Evolutionary conservation across 1,140 invertebrate species (phyloP).

Genomic region (Galleria mellonella): DNA sequence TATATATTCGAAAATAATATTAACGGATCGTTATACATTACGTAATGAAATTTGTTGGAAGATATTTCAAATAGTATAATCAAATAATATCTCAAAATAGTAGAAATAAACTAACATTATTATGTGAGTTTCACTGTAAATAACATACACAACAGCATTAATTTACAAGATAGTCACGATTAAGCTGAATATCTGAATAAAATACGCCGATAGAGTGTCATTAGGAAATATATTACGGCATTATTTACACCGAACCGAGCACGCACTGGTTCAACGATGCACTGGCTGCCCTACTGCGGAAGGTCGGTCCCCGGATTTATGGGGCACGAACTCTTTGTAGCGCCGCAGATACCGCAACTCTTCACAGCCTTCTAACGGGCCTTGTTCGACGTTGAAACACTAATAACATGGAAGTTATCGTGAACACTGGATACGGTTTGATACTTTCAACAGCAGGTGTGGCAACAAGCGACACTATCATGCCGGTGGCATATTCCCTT

Average conservation of each 20-base stretch:
- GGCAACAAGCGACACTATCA: constrained; percentile 4
- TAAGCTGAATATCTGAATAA: neutral
- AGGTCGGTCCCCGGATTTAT: constrained; percentile 38
- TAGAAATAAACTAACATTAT: neutral
- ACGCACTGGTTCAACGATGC: neutral
- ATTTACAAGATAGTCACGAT: constrained; percentile 2
- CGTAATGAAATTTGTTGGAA: too few species aligned
- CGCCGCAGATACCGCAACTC: constrained; percentile 20
- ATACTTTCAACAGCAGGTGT: neutral
- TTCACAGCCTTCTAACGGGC: constrained; percentile 26
- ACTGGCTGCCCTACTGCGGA: constrained; percentile 5
- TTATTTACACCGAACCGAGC: neutral
- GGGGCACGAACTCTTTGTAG: constrained; percentile 50
- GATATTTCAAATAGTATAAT: neutral
- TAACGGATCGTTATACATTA: too few species aligned
- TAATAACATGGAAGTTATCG: neutral
- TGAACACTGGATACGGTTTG: constrained; percentile 2
- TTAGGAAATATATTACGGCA: neutral
- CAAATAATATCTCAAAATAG: neutral
- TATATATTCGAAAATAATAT: too few species aligned
- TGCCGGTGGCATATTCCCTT: neutral
- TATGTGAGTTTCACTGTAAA: neutral
- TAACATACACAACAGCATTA: too few species aligned
- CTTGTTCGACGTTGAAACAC: constrained; percentile 18
- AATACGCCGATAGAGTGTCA: neutral